Base-by-base conservation (phyloP, 2,113 vertebrate genomes). In the Tyrannus savana region DNA sequence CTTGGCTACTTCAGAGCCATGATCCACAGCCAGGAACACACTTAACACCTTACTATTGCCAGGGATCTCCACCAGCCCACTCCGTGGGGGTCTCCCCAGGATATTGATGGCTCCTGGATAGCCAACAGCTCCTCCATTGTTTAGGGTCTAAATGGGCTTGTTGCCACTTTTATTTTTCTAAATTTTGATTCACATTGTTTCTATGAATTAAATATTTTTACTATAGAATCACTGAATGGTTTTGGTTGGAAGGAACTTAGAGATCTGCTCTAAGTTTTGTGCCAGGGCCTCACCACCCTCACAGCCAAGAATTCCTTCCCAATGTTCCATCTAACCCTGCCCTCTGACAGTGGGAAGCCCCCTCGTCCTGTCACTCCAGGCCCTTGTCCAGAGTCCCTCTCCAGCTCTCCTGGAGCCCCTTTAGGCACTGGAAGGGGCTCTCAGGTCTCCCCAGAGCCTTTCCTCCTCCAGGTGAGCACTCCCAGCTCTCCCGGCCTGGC, bases 291-390 rank as follows among this genome's bases (percentile, higher is more conserved):
- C 7, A 58, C 30, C 50, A 16, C 5, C 41, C 31, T 59, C 2
- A 5, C 64, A 71, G n/a, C 14, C 9, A 78, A 12, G 4, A 87
- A 55, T 71, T 62, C 56, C 64, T 87, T 0, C 41, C 47, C 84
- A 13, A 9, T 0, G 1, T 87, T 47, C 64, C 33, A 71, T 3
- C 33, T 2, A 52, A 0, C 1, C 2, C 21, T 13, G 0, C 12
- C 47, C 31, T 1, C 8, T 13, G 5, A 1, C 56, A 62, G 0
- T 5, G 16, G 4, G 4, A 42, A 56, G 28, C 74, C 75, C 66
- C 28, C 66, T 9, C 4, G 10, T 63, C 17, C 75, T 72, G 30
- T 71, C 41, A 19, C 56, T 72, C 66, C 56, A 17, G 6, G 24
- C 0, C 41, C 56, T 9, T 87, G 41, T 64, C 75, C 62, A 39